Percentiles rank a stretch among this genome's conserved stretches.
phyloP scores from a whole-genome alignment of 2,888 invertebrate species.

The Empis stercorea region DNA sequence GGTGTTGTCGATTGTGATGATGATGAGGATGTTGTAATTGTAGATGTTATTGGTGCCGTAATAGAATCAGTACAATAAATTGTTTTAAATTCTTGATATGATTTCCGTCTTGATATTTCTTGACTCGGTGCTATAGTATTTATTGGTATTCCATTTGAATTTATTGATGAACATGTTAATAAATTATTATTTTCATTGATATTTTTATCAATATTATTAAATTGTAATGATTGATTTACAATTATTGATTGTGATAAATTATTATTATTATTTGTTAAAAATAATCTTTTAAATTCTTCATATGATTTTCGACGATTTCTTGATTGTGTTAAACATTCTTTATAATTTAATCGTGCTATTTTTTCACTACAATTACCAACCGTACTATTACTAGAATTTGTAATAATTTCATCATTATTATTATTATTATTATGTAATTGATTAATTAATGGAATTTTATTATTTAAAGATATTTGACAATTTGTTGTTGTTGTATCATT shows the following conservation, averaged over 20 bases:
- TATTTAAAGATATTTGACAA: not conserved
- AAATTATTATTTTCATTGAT: too few species aligned
- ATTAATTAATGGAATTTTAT: not conserved
- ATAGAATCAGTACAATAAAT: not conserved
- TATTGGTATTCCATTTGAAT: too few species aligned
- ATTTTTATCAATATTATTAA: too few species aligned
- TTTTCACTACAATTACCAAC: conserved; percentile 20
- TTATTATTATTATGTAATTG: not conserved
- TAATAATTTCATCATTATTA: not conserved
- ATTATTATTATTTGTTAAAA: conserved; percentile 10
- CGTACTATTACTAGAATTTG: not conserved
- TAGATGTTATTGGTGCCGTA: too few species aligned
- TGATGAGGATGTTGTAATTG: too few species aligned
- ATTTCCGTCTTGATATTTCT: not conserved
- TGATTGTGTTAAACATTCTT: conserved; percentile 35
- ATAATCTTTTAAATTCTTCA: conserved; percentile 36
- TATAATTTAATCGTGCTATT: conserved; percentile 29
- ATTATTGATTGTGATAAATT: not conserved
- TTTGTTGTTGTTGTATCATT: conserved; percentile 2
- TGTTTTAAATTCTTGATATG: conserved; percentile 1
- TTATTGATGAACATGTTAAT: too few species aligned
- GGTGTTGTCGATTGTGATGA: too few species aligned
- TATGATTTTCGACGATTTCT: conserved; percentile 36
- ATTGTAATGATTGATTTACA: too few species aligned
- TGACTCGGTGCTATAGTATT: too few species aligned